Percentiles rank a stretch among this genome's conserved stretches.
Conservation (phyloP, 2,888 invertebrate species). For the Acanthosepion lycidas region DNA sequence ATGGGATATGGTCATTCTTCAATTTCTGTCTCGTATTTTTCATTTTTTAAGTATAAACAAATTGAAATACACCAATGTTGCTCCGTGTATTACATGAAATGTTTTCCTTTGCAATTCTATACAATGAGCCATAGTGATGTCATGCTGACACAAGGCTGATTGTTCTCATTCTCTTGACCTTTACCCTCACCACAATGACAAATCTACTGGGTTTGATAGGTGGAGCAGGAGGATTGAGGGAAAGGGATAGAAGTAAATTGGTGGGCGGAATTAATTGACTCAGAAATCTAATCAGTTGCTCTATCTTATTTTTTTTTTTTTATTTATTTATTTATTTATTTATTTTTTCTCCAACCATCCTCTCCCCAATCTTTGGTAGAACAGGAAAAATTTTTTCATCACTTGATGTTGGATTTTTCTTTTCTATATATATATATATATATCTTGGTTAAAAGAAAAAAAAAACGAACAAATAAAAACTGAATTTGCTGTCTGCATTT, state of each 20-base stretch:
- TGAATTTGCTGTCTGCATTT: not conserved
- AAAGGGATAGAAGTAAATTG: not conserved
- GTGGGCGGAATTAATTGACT: not conserved
- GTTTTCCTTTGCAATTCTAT: not conserved
- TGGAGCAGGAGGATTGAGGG: too few species aligned
- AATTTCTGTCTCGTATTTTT: not conserved
- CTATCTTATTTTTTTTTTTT: too few species aligned
- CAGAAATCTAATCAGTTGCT: not conserved
- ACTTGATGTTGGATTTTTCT: not conserved
- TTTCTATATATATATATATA: not conserved
- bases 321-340: not conserved
- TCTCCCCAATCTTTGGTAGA: not conserved
- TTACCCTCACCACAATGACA: not conserved
- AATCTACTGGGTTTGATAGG: too few species aligned
- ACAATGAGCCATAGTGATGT: not conserved
- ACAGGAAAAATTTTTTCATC: too few species aligned
- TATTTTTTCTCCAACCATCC: not conserved
- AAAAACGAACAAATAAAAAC: not conserved
- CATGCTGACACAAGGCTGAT: not conserved
- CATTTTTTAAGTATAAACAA: not conserved
- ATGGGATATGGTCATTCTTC: too few species aligned
- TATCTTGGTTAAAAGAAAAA: not conserved
- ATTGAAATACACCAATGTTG: not conserved
- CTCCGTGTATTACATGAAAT: not conserved
- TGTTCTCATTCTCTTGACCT: not conserved